These are phyloP conservation scores for Leucozona laternaria DNA, from an alignment of 2,888 invertebrate species.

Conservation along the genomic window DNA sequence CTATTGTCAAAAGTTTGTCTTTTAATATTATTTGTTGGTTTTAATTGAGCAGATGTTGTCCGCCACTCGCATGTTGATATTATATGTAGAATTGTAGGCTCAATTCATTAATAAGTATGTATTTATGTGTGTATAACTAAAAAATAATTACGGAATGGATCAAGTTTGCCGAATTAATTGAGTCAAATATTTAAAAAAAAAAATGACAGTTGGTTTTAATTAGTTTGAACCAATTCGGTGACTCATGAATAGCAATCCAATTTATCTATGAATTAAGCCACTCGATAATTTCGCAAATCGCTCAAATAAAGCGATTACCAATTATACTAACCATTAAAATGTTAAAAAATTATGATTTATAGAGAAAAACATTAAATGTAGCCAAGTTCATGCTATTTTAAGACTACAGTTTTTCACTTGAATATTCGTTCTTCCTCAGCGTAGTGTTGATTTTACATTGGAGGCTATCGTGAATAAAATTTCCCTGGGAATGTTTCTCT, in stretches of 20 bases:
- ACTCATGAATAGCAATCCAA: not conserved
- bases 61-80: not conserved
- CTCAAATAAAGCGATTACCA: too few species aligned
- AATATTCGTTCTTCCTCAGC: too few species aligned
- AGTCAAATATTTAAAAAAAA: conserved; percentile 33
- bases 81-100: too few species aligned
- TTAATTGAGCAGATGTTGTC: conserved; percentile 29
- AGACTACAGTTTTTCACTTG: too few species aligned
- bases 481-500: too few species aligned
- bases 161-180: conserved; percentile 36
- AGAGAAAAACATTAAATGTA: too few species aligned
- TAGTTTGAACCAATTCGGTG: not conserved
- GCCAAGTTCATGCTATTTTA: too few species aligned
- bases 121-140: not conserved
- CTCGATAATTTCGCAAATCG: too few species aligned
- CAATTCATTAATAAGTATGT: not conserved
- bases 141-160: not conserved
- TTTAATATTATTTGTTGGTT: not conserved
- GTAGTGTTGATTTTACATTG: too few species aligned
- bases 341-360: too few species aligned
- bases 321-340: too few species aligned
- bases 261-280: not conserved
- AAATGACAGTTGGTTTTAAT: conserved; percentile 26
- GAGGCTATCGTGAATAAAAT: too few species aligned
- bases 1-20: not conserved